Evolutionary conservation across 1,140 invertebrate genomes (phyloP).

Genomic region (Andrena cerasifolii): DNA sequence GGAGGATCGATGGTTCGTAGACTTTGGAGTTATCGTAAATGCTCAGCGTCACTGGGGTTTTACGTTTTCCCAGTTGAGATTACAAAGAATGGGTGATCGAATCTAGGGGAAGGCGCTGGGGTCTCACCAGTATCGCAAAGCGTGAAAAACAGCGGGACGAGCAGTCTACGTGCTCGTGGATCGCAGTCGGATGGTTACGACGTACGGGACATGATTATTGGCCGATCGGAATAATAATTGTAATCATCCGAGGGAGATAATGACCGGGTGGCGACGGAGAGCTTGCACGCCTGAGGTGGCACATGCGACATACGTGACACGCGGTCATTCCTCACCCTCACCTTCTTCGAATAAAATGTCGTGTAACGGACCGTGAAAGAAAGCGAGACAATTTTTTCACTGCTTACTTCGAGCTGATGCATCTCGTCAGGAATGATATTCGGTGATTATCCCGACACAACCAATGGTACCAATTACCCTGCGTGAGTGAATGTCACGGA

Average conservation of each 20-base stretch:
- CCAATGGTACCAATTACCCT: too few relatives aligned
- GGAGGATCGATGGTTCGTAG: too few relatives aligned
- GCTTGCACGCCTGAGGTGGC: slow-evolving; percentile 54
- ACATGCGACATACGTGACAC: slow-evolving; percentile 49
- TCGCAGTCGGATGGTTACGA: slow-evolving; percentile 70
- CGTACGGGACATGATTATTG: slow-evolving; percentile 78
- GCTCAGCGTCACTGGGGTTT: too few relatives aligned
- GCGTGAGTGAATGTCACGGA: too few relatives aligned
- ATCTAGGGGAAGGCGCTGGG: background rate
- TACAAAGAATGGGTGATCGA: background rate
- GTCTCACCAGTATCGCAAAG: slow-evolving; percentile 12
- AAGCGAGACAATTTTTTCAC: slow-evolving; percentile 55
- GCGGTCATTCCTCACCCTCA: slow-evolving; percentile 57
- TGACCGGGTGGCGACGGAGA: slow-evolving; percentile 64
- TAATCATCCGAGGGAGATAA: slow-evolving; percentile 73
- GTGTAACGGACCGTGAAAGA: slow-evolving; percentile 37
- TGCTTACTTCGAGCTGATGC: too few relatives aligned
- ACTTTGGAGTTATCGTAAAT: too few relatives aligned
- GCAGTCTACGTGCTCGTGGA: slow-evolving; percentile 72
- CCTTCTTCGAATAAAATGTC: slow-evolving; percentile 34
- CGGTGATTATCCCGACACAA: too few relatives aligned
- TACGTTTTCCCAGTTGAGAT: background rate
- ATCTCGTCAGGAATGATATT: too few relatives aligned
- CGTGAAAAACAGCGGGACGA: slow-evolving; percentile 40
- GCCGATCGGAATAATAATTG: slow-evolving; percentile 77